phyloP scores from a whole-genome alignment of 2,888 invertebrate species.

The Tetrapedia diversipes region DNA sequence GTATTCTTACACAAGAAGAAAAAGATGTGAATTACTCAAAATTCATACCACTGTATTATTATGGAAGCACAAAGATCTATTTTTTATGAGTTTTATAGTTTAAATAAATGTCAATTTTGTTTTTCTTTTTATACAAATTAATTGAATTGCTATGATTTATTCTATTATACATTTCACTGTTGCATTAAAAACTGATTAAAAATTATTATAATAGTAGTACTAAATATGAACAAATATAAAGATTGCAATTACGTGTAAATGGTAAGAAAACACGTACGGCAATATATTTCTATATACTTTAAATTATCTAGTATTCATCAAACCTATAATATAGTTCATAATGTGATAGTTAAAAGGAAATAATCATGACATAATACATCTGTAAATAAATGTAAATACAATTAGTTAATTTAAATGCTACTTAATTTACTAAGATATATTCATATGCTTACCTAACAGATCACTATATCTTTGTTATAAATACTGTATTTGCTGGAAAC shows the following conservation, averaged over 20 bases:
- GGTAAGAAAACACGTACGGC: conserved; percentile 42
- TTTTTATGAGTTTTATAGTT: not conserved
- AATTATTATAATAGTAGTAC: not conserved
- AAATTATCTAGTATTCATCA: conserved; percentile 10
- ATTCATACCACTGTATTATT: no score
- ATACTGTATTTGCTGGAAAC: conserved; percentile 81
- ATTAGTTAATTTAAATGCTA: not conserved
- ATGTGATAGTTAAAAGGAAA: conserved; percentile 17
- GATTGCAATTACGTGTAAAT: conserved; percentile 24
- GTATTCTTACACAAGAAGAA: no score
- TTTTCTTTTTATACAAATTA: conserved; percentile 13
- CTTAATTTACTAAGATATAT: not conserved
- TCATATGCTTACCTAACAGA: conserved; percentile 13
- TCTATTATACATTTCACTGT: not conserved
- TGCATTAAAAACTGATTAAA: not conserved
- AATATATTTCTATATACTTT: conserved; percentile 31
- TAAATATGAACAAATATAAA: not conserved
- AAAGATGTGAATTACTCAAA: no score
- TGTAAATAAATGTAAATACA: conserved; percentile 10
- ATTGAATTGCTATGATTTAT: not conserved
- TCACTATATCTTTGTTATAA: conserved; percentile 80
- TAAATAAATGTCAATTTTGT: not conserved
- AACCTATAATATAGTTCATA: conserved; percentile 22
- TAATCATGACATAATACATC: not conserved
- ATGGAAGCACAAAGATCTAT: not conserved